Conservation (phyloP, 2,888 invertebrate species). For the Anthoptus insignis region DNA sequence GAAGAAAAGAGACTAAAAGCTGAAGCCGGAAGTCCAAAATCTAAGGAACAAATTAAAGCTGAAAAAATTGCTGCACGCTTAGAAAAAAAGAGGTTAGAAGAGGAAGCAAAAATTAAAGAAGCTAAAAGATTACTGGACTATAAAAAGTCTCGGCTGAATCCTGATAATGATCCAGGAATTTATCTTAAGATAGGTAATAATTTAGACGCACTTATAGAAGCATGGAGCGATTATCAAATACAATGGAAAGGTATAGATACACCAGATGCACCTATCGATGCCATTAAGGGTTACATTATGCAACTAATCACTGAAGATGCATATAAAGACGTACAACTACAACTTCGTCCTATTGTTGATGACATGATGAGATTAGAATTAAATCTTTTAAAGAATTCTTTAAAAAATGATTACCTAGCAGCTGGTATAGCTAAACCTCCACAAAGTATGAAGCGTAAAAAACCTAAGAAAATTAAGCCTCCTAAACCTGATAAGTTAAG, state of each 20-base stretch:
- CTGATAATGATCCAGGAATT: constrained; percentile 77
- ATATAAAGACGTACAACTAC: constrained; percentile 88
- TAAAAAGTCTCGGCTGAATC: constrained; percentile 77
- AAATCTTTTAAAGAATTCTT: constrained; percentile 81
- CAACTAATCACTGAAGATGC: constrained; percentile 89
- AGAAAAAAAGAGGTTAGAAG: constrained; percentile 69
- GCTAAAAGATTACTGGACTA: constrained; percentile 75
- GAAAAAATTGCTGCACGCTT: constrained; percentile 73
- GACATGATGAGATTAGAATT: constrained; percentile 88
- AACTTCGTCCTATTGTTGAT: constrained; percentile 90
- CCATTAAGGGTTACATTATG: constrained; percentile 87
- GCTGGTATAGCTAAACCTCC: constrained; percentile 58
- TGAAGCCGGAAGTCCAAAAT: constrained; percentile 66
- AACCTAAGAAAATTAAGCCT: constrained; percentile 72
- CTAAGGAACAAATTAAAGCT: constrained; percentile 78
- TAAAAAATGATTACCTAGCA: constrained; percentile 70
- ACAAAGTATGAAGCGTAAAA: constrained; percentile 67
- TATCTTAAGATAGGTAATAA: constrained; percentile 62
- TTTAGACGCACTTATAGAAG: constrained; percentile 56
- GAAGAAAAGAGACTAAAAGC: constrained; percentile 72
- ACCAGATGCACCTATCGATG: constrained; percentile 83
- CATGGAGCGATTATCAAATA: constrained; percentile 68
- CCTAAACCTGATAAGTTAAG: constrained; percentile 89
- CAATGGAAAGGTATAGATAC: constrained; percentile 73
- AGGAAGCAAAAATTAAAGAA: constrained; percentile 68